Conservation (phyloP, 2,113 vertebrate species). For the Mastomys coucha region DNA sequence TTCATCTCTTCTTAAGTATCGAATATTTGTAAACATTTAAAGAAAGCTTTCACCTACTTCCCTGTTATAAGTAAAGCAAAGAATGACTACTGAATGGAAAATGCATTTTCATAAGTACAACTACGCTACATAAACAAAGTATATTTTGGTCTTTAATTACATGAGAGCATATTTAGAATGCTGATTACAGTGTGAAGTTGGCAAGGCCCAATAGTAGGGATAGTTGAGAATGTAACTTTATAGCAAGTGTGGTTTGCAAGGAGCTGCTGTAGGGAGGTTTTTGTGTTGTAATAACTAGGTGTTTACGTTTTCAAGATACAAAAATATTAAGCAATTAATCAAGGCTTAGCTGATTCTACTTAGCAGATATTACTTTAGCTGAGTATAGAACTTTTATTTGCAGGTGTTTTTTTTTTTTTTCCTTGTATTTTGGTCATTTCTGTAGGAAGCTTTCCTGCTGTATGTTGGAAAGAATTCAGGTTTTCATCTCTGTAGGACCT, state of each 20-base stretch:
- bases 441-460: neutral
- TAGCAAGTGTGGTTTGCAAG: neutral
- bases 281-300: constrained; percentile 32
- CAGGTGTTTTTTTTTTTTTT: neutral
- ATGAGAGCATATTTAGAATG: neutral
- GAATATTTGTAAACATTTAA: constrained; percentile 11
- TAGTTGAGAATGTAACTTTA: neutral
- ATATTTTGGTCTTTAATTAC: constrained; percentile 36
- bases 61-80: neutral
- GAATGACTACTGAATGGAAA: constrained; percentile 4
- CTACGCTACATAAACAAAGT: neutral
- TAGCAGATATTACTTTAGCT: neutral
- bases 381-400: neutral
- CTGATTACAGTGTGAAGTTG: neutral
- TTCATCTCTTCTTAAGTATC: neutral
- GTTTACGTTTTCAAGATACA: constrained; percentile 26
- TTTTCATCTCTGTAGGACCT: neutral
- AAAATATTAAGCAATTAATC: neutral
- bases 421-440: neutral
- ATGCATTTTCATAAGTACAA: constrained; percentile 28
- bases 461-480: neutral
- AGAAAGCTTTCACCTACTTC: neutral
- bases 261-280: neutral
- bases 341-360: neutral
- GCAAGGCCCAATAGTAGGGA: neutral